Percentiles rank a stretch among this genome's conserved stretches.
These are phyloP conservation scores for Ginglymostoma cirratum DNA, from an alignment of 2,113 vertebrate species.

Conservation along the genomic window DNA sequence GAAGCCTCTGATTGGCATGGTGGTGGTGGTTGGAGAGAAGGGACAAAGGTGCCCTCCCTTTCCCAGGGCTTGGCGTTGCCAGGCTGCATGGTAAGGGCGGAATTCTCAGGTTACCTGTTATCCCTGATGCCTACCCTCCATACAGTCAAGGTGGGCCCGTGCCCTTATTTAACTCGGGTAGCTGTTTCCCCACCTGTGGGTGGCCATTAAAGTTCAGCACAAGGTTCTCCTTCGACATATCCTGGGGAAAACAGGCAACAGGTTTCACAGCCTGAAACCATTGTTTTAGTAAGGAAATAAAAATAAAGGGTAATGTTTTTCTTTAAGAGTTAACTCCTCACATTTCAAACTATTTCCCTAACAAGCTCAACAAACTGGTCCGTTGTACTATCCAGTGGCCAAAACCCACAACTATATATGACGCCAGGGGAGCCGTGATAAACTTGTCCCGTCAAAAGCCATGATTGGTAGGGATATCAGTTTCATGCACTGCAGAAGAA, in stretches of 20 bases:
- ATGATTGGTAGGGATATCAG: neutral
- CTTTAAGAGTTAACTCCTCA: neutral
- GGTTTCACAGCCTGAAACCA: neutral
- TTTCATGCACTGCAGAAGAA: neutral
- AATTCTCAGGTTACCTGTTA: too few species aligned
- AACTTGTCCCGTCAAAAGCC: neutral
- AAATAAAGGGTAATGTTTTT: neutral
- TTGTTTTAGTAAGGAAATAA: neutral
- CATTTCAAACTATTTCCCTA: neutral
- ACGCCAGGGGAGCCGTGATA: neutral
- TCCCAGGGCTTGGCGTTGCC: too few species aligned
- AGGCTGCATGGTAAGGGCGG: too few species aligned
- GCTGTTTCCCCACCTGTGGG: too few species aligned
- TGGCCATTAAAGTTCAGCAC: neutral
- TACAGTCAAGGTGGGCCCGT: too few species aligned
- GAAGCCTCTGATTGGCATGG: too few species aligned
- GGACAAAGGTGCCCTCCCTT: too few species aligned
- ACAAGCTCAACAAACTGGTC: neutral
- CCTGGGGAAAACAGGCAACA: neutral
- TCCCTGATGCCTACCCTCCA: too few species aligned
- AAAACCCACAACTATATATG: neutral
- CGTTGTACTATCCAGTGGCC: neutral
- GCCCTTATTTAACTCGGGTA: too few species aligned
- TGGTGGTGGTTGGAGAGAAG: too few species aligned
- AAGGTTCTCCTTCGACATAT: neutral